phyloP scores from a whole-genome alignment of 2,113 vertebrate species.

The Genyomyrus donnyi region DNA sequence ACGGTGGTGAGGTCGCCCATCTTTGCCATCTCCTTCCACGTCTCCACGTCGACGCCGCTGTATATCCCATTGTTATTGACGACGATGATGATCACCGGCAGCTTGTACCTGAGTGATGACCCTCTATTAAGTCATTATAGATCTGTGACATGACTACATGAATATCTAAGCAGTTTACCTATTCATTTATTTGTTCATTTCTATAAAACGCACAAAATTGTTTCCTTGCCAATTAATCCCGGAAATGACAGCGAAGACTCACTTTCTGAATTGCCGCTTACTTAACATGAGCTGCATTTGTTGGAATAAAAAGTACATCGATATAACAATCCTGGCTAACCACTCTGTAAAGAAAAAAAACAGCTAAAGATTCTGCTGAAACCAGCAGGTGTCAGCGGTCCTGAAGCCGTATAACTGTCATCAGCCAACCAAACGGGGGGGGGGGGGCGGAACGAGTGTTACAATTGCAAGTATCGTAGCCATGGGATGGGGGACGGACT shows the following conservation, averaged over 20 bases:
- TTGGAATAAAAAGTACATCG: background rate
- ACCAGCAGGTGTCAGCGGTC: background rate
- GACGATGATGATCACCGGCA: conserved; percentile 81
- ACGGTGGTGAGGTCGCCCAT: conserved; percentile 66
- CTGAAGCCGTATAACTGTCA: background rate
- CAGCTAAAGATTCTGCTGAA: background rate
- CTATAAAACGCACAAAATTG: background rate
- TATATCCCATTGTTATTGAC: conserved; percentile 98
- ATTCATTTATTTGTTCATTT: background rate
- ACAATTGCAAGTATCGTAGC: too few relatives aligned
- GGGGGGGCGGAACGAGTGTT: too few relatives aligned
- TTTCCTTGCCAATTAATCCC: background rate
- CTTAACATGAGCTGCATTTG: background rate
- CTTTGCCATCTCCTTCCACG: conserved; percentile 73
- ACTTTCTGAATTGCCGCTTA: background rate
- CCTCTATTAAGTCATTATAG: background rate
- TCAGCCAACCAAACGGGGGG: background rate
- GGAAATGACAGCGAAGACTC: background rate
- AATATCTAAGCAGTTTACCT: background rate
- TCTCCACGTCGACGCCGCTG: conserved; percentile 70
- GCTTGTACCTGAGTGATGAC: conserved; percentile 66
- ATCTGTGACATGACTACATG: background rate
- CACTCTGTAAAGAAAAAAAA: background rate
- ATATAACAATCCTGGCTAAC: background rate
- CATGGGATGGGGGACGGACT: too few relatives aligned